Base-by-base conservation (phyloP, 2,888 invertebrate genomes). In the Pemphredon lugubris region DNA sequence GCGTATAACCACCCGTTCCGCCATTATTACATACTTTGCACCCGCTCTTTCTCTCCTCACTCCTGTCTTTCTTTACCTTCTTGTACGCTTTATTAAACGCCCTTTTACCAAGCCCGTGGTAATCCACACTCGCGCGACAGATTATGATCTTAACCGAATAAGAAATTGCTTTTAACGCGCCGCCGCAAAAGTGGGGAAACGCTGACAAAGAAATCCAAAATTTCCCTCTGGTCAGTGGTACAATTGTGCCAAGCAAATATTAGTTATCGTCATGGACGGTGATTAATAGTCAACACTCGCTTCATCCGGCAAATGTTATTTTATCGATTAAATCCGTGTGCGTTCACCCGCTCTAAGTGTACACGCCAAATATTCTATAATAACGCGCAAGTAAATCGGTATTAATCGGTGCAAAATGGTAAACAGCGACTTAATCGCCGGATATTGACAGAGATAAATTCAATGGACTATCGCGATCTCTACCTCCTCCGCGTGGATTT, bases 81-180 rank as follows among this genome's bases (percentile, higher is more conserved):
- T 72, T 72, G 59, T 30, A 37, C 53, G 60, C 60, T 72, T 74
- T 74, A 74, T 74, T 74, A 72, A 72, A 68, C 59, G 71, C 51
- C 53, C 60, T 63, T 63, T 26, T 59, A 61, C 73, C 34, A 39
- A 21, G 39, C 32, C 20, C 45, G 45, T 30, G 37, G 47, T 55
- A 51, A 70, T 65, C 57, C 39, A 39, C 70, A 66, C 54, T 61
- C 50, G 73, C 45, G 57, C 44, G 55, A 50, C 50, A 26, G 59
- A 59, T 59, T 69, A 69, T 45, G 54, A 50, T 42, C 55, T 67
- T 64, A 58, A 59, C 42, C 32, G 40, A 42, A 21, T 57, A 20
- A 48, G 47, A 57, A 34, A 34, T 34, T 34, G 20, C 37, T 11
- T 18, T 5, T 20, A 14, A 37, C 14, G 9, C 20, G 18, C 5